Evolutionary conservation across 1,140 invertebrate genomes (phyloP).

Genomic region (Zaprionus nigranus): DNA sequence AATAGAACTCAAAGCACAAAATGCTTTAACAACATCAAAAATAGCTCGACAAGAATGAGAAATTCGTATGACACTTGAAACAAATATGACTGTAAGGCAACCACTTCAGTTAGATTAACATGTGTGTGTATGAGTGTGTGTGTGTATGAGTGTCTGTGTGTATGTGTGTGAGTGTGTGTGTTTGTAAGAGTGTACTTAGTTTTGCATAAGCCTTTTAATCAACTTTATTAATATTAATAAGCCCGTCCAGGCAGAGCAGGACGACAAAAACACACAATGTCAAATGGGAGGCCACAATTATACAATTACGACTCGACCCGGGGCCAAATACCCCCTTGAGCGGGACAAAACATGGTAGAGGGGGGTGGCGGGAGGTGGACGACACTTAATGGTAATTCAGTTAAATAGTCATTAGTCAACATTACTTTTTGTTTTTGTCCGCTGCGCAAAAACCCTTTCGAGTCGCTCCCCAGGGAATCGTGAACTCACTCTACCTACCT

Average conservation of each 20-base stretch:
- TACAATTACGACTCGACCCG: slow-evolving; percentile 61
- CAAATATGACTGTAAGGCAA: slow-evolving; percentile 11
- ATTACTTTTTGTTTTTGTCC: slow-evolving; percentile 39
- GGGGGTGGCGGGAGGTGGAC: slow-evolving; percentile 11
- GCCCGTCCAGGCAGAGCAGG: slow-evolving; percentile 16
- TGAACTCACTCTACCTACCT: not conserved
- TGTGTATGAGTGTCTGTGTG: not conserved
- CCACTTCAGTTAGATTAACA: slow-evolving; percentile 20
- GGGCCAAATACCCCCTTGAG: slow-evolving; percentile 13
- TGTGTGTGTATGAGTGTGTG: slow-evolving; percentile 8
- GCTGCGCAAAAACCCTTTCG: slow-evolving; percentile 26
- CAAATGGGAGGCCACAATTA: slow-evolving; percentile 72
- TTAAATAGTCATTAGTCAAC: slow-evolving; percentile 81
- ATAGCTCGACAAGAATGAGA: slow-evolving; percentile 20
- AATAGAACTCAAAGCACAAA: slow-evolving; percentile 38
- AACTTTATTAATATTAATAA: slow-evolving; percentile 81
- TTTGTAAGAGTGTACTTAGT: slow-evolving; percentile 57
- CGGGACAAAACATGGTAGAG: not conserved
- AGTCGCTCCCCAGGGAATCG: not conserved
- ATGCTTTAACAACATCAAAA: slow-evolving; percentile 7
- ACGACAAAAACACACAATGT: slow-evolving; percentile 43
- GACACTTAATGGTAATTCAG: slow-evolving; percentile 78
- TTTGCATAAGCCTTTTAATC: slow-evolving; percentile 75
- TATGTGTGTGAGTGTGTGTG: slow-evolving; percentile 14
- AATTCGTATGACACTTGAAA: slow-evolving; percentile 30